phyloP scores from a whole-genome alignment of 2,113 vertebrate genomes.

The Pseudolaguvia tuberculata region DNA sequence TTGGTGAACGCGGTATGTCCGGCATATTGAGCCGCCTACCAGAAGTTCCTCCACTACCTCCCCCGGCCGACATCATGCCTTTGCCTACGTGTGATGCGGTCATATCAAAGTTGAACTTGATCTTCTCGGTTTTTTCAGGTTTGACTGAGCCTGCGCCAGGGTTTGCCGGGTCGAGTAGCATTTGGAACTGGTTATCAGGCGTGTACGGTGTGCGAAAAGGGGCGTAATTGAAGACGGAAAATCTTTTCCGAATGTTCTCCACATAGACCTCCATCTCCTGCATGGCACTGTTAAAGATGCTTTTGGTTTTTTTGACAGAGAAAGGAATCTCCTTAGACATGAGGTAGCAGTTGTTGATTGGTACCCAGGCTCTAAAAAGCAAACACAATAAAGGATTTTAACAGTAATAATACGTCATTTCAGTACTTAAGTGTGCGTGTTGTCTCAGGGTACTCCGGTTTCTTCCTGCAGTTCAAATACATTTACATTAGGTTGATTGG shows the following conservation, averaged over 20 bases:
- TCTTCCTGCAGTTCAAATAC: too few relatives aligned
- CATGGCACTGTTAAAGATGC: constrained; percentile 99
- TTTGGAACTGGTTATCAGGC: constrained; percentile 95
- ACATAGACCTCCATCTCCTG: constrained; percentile 99
- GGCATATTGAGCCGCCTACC: constrained; percentile 76
- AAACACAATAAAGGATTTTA: background rate
- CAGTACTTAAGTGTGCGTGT: too few relatives aligned
- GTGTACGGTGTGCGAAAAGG: constrained; percentile 95
- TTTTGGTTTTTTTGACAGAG: constrained; percentile 99
- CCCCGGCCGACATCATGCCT: constrained; percentile 66
- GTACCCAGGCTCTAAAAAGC: constrained; percentile 88
- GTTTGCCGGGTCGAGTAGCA: constrained; percentile 88
- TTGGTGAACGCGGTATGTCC: constrained; percentile 90
- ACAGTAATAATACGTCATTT: too few relatives aligned
- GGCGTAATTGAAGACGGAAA: constrained; percentile 95
- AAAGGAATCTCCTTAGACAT: constrained; percentile 99
- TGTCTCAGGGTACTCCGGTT: too few relatives aligned
- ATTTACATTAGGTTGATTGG: too few relatives aligned
- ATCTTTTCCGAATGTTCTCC: constrained; percentile 93
- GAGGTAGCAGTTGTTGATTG: constrained; percentile 99
- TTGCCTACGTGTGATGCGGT: constrained; percentile 86
- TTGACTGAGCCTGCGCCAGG: constrained; percentile 82
- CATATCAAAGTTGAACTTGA: constrained; percentile 95
- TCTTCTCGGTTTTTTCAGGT: constrained; percentile 91
- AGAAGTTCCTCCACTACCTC: constrained; percentile 58